phyloP scores from a whole-genome alignment of 92 coral and sea anemone genomes.

The Epizoanthus scotinus region DNA sequence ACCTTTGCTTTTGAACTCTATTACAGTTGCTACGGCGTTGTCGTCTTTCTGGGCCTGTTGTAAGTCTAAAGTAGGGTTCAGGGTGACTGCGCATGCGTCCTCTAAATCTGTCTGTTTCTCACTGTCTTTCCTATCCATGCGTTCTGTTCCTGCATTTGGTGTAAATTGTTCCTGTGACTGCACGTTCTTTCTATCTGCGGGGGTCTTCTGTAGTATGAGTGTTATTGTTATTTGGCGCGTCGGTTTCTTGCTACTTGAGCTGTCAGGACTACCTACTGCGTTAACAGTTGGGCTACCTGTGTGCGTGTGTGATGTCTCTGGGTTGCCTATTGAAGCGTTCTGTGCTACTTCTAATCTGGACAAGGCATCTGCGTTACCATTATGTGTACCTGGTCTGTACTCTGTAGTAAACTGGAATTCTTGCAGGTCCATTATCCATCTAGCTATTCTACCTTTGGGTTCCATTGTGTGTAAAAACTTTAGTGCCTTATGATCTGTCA shows the following conservation, averaged over 20 bases:
- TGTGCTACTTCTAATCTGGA: constrained; percentile 28
- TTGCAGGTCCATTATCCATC: constrained; percentile 60
- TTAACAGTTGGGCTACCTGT: too few relatives aligned
- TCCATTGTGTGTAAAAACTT: constrained; percentile 48
- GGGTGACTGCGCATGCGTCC: constrained; percentile 22
- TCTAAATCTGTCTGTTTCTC: constrained; percentile 3
- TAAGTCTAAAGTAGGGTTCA: constrained; percentile 12
- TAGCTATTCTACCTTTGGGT: constrained; percentile 43
- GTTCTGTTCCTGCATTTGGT: too few relatives aligned
- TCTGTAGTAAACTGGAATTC: constrained; percentile 52
- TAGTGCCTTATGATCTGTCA: constrained; percentile 41
- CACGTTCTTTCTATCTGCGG: too few relatives aligned
- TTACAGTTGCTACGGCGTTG: constrained; percentile 2
- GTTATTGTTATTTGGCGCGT: too few relatives aligned
- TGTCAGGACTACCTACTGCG: too few relatives aligned
- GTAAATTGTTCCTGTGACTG: too few relatives aligned
- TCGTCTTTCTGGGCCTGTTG: neutral
- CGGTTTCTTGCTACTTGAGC: too few relatives aligned
- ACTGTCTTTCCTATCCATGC: neutral
- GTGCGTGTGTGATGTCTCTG: neutral
- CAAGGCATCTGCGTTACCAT: constrained; percentile 51
- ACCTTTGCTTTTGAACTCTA: constrained; percentile 16
- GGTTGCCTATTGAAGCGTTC: too few relatives aligned
- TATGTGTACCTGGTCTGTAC: constrained; percentile 48
- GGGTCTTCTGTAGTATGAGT: too few relatives aligned